A percentile compares a stretch with the other conserved stretches of the same genome.
Evolutionary conservation across 1,140 invertebrate genomes (phyloP).

Genomic region (Diorhabda carinulata): DNA sequence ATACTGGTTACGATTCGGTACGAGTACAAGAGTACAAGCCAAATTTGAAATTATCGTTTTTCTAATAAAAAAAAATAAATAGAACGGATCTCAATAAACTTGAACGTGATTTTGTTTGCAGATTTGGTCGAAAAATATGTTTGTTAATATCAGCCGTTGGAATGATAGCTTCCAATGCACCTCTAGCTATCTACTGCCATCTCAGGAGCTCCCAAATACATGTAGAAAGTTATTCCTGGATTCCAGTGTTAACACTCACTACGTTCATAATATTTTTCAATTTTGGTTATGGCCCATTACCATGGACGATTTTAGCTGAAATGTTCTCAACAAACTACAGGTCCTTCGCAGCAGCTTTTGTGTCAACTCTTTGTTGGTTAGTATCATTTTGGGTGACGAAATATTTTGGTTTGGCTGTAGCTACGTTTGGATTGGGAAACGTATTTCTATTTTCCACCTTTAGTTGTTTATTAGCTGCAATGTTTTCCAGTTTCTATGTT

Average conservation of each 20-base stretch:
- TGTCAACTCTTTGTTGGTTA: slow-evolving; percentile 73
- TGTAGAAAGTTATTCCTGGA: slow-evolving; percentile 27
- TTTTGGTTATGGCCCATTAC: slow-evolving; percentile 72
- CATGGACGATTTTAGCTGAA: slow-evolving; percentile 80
- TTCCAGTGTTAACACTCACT: slow-evolving; percentile 34
- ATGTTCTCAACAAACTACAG: slow-evolving; percentile 73
- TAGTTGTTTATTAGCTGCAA: not conserved
- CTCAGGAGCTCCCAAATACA: slow-evolving; percentile 15
- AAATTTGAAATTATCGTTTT: not conserved
- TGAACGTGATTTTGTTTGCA: slow-evolving; percentile 28
- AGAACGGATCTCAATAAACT: not conserved
- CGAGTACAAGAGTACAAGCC: no score
- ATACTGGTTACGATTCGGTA: no score
- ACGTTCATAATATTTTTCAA: slow-evolving; percentile 33
- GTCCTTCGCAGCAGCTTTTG: slow-evolving; percentile 67
- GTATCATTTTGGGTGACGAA: slow-evolving; percentile 70
- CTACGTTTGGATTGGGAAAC: slow-evolving; percentile 5
- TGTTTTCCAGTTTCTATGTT: slow-evolving; percentile 9
- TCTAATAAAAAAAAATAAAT: not conserved
- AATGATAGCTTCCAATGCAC: slow-evolving; percentile 46
- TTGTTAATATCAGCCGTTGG: slow-evolving; percentile 65
- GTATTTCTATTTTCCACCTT: slow-evolving; percentile 10
- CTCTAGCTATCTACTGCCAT: slow-evolving; percentile 27
- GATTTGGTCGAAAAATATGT: slow-evolving; percentile 65
- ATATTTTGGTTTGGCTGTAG: slow-evolving; percentile 9